Percentiles rank a stretch among this genome's conserved stretches.
These are phyloP conservation scores for Gambelia wislizenii DNA, from an alignment of 2,797 vertebrate genomes.

Conservation along the genomic window DNA sequence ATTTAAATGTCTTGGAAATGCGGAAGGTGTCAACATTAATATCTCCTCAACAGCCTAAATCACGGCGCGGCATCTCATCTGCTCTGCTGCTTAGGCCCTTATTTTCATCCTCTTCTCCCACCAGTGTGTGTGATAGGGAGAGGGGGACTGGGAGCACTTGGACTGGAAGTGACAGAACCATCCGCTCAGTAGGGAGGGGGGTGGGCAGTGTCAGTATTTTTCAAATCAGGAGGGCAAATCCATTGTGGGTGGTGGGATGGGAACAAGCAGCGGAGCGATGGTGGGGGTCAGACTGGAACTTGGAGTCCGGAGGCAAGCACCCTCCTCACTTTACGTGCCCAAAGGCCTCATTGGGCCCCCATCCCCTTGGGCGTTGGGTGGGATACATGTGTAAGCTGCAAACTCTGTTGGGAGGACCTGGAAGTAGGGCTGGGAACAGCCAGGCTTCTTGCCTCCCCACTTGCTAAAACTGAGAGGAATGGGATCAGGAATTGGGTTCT, in stretches of 20 bases:
- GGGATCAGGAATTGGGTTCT: no score
- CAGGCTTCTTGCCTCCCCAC: no score
- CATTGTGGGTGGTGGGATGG: no score
- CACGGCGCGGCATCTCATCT: neutral
- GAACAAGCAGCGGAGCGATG: no score
- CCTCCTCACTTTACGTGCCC: no score
- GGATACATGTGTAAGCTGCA: neutral
- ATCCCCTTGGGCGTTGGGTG: neutral
- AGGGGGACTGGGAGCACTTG: neutral
- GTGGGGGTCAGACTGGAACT: neutral
- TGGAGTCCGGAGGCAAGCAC: neutral
- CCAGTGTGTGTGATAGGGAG: neutral
- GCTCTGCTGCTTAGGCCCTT: neutral
- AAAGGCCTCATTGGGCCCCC: neutral
- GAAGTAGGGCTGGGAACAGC: neutral
- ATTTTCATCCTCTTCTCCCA: conserved; percentile 12
- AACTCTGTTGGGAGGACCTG: neutral
- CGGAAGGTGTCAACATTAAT: neutral
- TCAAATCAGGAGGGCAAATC: neutral
- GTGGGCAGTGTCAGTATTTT: neutral
- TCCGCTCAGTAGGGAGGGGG: neutral
- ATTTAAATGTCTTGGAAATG: conserved; percentile 5
- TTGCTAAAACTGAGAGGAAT: neutral
- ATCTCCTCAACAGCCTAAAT: neutral
- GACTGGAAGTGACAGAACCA: neutral